Conservation (phyloP, 1,140 invertebrate species). For the Thaumatotibia leucotreta region DNA sequence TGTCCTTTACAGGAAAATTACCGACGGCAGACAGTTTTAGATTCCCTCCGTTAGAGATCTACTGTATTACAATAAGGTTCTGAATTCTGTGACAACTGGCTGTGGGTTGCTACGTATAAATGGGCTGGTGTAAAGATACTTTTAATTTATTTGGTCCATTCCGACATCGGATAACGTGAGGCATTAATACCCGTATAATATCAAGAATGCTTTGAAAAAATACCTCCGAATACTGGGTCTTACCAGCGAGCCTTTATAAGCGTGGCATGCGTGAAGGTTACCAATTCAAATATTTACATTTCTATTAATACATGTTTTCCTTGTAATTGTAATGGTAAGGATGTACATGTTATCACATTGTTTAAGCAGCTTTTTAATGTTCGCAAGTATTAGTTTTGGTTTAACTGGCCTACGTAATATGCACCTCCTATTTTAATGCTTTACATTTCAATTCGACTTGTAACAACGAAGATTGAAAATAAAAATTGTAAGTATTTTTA, state of each 20-base stretch:
- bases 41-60: neutral
- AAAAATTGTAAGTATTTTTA: slow-evolving; percentile 4
- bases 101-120: neutral
- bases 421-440: neutral
- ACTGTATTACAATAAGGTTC: neutral
- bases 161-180: neutral
- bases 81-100: neutral
- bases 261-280: neutral
- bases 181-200: neutral
- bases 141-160: neutral
- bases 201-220: neutral
- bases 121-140: neutral
- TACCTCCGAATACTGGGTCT: neutral
- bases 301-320: neutral
- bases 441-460: neutral
- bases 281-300: neutral
- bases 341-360: neutral
- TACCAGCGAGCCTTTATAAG: neutral
- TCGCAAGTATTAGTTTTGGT: neutral
- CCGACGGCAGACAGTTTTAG: neutral
- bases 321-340: neutral
- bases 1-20: neutral
- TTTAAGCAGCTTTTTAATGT: neutral
- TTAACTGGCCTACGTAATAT: neutral
- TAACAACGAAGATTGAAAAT: slow-evolving; percentile 1